These are phyloP conservation scores for Drosophila picticornis DNA, from an alignment of 2,888 invertebrate species.

Conservation along the genomic window DNA sequence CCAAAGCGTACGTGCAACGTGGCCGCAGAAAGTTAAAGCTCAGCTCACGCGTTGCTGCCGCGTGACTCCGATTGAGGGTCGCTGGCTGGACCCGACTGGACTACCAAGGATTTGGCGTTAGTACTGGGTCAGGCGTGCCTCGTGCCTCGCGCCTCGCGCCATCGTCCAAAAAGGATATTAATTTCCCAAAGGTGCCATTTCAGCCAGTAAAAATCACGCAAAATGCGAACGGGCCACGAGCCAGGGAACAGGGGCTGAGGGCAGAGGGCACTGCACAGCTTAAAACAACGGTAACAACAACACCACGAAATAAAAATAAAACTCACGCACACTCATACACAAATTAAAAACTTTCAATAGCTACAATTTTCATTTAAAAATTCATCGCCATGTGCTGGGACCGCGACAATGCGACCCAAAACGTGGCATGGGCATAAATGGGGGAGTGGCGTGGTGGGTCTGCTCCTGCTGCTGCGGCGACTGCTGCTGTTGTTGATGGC, in stretches of 20 bases:
- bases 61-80: constrained; percentile 66
- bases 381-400: constrained; percentile 74
- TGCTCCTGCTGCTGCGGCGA: constrained; percentile 10
- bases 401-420: constrained; percentile 47
- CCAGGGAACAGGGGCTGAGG: not conserved
- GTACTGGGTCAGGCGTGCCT: constrained; percentile 7
- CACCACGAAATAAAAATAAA: constrained; percentile 64
- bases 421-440: constrained; percentile 3
- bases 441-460: not conserved
- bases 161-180: constrained; percentile 81
- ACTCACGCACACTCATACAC: constrained; percentile 58
- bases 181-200: constrained; percentile 83
- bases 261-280: constrained; percentile 25
- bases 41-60: constrained; percentile 75
- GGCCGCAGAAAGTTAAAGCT: constrained; percentile 69
- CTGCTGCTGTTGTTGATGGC: constrained; percentile 55
- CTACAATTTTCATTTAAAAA: constrained; percentile 82
- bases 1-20: constrained; percentile 71
- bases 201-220: constrained; percentile 77
- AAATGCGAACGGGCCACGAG: constrained; percentile 53
- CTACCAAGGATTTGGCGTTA: constrained; percentile 31
- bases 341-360: constrained; percentile 82
- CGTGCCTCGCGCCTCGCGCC: constrained; percentile 67
- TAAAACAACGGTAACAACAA: constrained; percentile 37
- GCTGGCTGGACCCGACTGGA: constrained; percentile 35